Percentiles rank a stretch among this genome's conserved stretches.
Conservation (phyloP, 2,797 vertebrate species). For the Pangasius macronema region DNA sequence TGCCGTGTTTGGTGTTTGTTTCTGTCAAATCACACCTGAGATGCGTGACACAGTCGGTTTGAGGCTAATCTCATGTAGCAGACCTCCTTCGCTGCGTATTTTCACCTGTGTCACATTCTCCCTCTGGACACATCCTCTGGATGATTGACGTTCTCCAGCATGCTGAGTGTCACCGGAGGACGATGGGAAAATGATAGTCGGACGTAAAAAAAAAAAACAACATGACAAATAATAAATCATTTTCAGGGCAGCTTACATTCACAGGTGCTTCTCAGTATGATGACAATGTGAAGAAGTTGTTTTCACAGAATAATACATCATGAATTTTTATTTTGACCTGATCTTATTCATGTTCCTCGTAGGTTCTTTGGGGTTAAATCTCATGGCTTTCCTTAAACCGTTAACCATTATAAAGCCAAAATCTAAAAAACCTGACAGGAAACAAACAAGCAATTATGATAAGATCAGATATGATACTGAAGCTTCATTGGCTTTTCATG, state of each 20-base stretch:
- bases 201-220: not conserved
- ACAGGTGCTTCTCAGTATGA: too few relatives aligned
- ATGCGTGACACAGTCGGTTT: conserved; percentile 22
- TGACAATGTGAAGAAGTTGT: not conserved
- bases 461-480: not conserved
- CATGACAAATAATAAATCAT: not conserved
- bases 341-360: not conserved
- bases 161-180: not conserved
- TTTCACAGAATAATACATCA: not conserved
- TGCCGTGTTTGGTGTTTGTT: not conserved
- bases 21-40: conserved; percentile 25
- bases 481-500: not conserved
- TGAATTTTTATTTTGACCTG: not conserved
- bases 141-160: conserved; percentile 15
- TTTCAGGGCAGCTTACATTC: not conserved
- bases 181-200: not conserved
- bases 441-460: not conserved
- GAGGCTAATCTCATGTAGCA: conserved; percentile 47
- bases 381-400: not conserved
- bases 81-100: conserved; percentile 30
- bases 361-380: not conserved
- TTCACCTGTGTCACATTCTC: not conserved
- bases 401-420: not conserved
- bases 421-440: not conserved
- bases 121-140: not conserved